Evolutionary conservation across 2,888 invertebrate genomes (phyloP).

Genomic region (Philonicus albiceps): DNA sequence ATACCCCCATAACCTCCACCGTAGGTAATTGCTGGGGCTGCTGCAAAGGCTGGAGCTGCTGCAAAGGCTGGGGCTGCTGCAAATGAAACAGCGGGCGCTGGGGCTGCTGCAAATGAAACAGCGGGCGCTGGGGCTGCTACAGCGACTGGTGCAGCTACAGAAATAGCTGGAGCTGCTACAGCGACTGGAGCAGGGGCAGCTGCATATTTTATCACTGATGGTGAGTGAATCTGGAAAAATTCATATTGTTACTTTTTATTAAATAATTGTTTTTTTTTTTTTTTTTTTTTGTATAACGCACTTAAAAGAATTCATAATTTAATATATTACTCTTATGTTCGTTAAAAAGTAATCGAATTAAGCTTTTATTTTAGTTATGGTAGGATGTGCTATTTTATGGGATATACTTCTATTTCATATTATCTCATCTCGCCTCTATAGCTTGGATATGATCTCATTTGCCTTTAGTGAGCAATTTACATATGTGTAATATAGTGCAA

Average conservation of each 20-base stretch:
- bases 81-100: conserved; percentile 22
- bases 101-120: not conserved
- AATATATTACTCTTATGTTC: no score
- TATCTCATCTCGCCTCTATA: no score
- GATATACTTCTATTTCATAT: no score
- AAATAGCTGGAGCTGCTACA: conserved; percentile 27
- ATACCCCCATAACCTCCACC: not conserved
- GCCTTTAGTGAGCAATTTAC: no score
- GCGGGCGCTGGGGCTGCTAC: conserved; percentile 14
- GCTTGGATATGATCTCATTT: no score
- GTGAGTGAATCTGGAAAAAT: conserved; percentile 42
- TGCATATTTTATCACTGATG: conserved; percentile 44
- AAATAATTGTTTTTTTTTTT: no score
- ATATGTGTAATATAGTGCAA: no score
- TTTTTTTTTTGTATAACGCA: no score
- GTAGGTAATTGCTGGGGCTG: not conserved
- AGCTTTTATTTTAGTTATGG: no score
- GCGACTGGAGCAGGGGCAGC: conserved; percentile 42
- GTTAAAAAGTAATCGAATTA: no score
- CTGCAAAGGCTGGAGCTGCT: conserved; percentile 16
- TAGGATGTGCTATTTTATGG: no score
- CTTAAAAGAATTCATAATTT: not conserved
- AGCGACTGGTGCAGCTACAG: conserved; percentile 30
- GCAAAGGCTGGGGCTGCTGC: conserved; percentile 29
- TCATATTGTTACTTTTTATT: not conserved